Evolutionary conservation across 1,140 invertebrate species (phyloP), one percentile per base, ranked within the genome.

Genomic region (Varroa destructor): DNA sequence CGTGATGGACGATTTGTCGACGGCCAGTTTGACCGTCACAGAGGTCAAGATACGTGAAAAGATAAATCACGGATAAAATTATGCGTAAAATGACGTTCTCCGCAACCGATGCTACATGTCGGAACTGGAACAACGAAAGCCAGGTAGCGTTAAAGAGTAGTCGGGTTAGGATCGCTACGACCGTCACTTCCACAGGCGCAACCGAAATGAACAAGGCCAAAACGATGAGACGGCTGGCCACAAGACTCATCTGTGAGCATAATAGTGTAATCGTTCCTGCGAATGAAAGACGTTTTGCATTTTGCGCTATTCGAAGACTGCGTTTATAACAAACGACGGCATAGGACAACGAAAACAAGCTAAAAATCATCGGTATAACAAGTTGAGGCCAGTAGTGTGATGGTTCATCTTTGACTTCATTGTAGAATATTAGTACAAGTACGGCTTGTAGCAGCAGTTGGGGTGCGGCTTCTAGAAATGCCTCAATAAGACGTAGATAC

Each of bases 301-400:
- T 67, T 37, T 67, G 61, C 12, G 61, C 14, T 12, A 67, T 67
- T 10, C 61, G 14, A 8, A 67, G 61, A 8, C 61, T 67, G 61
- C 61, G 61, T 40, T 67, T 67, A 37, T 67, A 67, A 37, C 61
- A 67, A 25, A 67, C 61, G 61, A 67, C 61, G 40, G 61, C 61
- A 37, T 67, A 46, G 10, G 61, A 40, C 37, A 67, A 37, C 2
- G 61, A 67, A 46, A 67, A 67, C 12, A 67, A 37, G 46, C 61
- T 67, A 3, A 67, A 37, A 40, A 46, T 46, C 37, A 67, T n/a
- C 12, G 61, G 61, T 12, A 67, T 40, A 2, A 46, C 61, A 37
- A 67, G 12, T 12, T 67, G 61, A 12, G 46, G 36, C 40, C 14
- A 67, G 40, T 43, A 67, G 37, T 67, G 40, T 2, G 61, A 67